Evolutionary conservation across 23 tunicate species (phyloP), one percentile per base, ranked within the genome.

Genomic region (Styela plicata): DNA sequence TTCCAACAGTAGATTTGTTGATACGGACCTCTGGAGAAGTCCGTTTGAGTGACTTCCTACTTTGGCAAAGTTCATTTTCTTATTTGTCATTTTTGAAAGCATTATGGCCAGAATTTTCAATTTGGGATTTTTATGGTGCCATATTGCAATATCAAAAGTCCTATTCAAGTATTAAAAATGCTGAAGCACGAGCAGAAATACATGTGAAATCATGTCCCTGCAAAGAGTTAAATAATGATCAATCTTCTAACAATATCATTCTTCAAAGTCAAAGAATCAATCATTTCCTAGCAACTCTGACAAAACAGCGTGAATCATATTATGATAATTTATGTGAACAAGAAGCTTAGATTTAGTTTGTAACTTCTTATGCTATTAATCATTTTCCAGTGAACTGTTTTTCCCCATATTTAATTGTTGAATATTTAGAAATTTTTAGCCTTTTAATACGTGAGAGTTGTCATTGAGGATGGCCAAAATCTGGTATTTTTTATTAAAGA

Each of bases 1-100:
- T 96, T 33, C 73, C 97, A 67, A 64, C 76, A 21, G 94, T 85
- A n/a, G 97, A 96, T 84, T 73, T 96, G 64, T 62, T 91, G 34
- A 84, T 96, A 30, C 74, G 99, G 30, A 96, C 99, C 0, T 96
- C 99, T 0, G 99, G 99, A 24, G 99, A 96, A 69, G 94, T 90
- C 22, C 84, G 99, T 17, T 68, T 96, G 17, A 91, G 97, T 71
- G 99, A 96, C 63, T 96, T 91, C 88, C 75, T 96, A 29, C 83
- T 96, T n/a, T 96, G 96, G 97, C 99, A 96, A 78, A 81, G 87
- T 63, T 80, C 89, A 25, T 84, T 69, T 73, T 91, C 99, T 17
- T 80, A 33, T 83, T 69, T 89, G 57, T 86, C 91, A 30, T 95
- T 95, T 84, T 2, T 86, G 2, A 84, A 90, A n/a, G 69, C 69